Base-by-base conservation (phyloP, 2,113 vertebrate species). In the Myotis brandtii region DNA sequence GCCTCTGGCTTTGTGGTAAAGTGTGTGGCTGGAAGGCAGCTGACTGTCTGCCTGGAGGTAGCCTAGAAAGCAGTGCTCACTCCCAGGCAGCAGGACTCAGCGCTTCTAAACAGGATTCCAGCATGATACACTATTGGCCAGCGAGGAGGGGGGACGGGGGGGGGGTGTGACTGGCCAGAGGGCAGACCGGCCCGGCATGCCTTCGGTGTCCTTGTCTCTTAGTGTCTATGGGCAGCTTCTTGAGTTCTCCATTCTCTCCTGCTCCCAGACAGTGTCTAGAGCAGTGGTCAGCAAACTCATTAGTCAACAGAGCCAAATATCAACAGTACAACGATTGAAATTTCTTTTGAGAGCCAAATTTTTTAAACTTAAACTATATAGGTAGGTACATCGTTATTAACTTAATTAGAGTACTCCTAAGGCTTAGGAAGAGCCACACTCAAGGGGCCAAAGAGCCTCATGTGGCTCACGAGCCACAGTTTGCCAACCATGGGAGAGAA, bases 81-180 rank as follows among this genome's bases (percentile, higher is more conserved):
- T 40, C 18, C 23, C 21, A 17, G 6, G 1, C 8, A 30, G 25
- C 56, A 48, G 81, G 34, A 9, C 50, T 59, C 56, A 9, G 1
- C 12, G 67, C 73, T 86, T 76, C 67, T 25, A 21, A 37, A 37
- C 8, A n/a, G 80, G 50, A 69, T 9, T 25, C 54, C 13, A 48
- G 48, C 18, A 1, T 48, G 90, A 32, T 1, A 1, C 21, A 2
- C 20, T n/a, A 18, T n/a, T 86, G 86, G 66, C 59, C 25, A 40
- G 25, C 59, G 11, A 23, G 23, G 59, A 62, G 10, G 54, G 52
- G 54, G 20, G 54, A 46, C 2, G 10, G 18, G 18, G 18, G 6
- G 54, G 0, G 23, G 59, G 46, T 5, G 1, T 32, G 0, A 16
- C 2, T 27, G 48, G 46, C 20, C 9, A 8, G 59, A 76, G 30